Evolutionary conservation across 2,888 invertebrate genomes (phyloP).

Genomic region (Eupithecia tripunctaria): DNA sequence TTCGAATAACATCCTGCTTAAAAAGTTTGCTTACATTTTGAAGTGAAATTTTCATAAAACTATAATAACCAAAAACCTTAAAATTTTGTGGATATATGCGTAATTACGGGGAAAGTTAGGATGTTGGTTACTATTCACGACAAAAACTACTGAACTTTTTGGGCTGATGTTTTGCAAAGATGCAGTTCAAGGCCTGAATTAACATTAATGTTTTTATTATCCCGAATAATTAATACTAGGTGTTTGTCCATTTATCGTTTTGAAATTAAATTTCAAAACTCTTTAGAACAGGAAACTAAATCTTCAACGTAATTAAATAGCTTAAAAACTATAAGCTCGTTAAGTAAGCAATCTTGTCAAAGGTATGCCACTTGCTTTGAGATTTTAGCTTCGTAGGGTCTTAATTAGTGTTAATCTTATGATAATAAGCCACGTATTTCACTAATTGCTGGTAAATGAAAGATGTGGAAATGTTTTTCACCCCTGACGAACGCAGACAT

Average conservation of each 20-base stretch:
- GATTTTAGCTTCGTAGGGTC: conserved; percentile 62
- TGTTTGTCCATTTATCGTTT: neutral
- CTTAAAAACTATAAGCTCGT: conserved; percentile 17
- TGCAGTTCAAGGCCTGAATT: too few relatives aligned
- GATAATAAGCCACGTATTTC: conserved; percentile 77
- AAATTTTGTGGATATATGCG: too few relatives aligned
- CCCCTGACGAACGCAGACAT: conserved; percentile 26
- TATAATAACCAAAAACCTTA: too few relatives aligned
- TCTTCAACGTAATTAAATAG: neutral
- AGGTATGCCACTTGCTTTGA: conserved; percentile 73
- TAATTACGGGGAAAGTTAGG: too few relatives aligned
- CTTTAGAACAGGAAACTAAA: neutral
- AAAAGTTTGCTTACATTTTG: too few relatives aligned
- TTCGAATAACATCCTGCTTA: too few relatives aligned
- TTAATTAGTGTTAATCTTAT: conserved; percentile 81
- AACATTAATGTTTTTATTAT: too few relatives aligned
- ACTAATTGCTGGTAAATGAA: conserved; percentile 74
- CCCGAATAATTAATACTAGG: too few relatives aligned
- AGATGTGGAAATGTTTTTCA: conserved; percentile 46
- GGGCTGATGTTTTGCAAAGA: neutral
- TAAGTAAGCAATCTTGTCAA: conserved; percentile 59
- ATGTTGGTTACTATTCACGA: too few relatives aligned
- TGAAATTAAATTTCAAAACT: neutral
- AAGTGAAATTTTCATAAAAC: too few relatives aligned
- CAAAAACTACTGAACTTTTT: too few relatives aligned